Percentiles rank a stretch among this genome's conserved stretches.
phyloP scores from a whole-genome alignment of 2,888 invertebrate species.

The Abrostola tripartita region DNA sequence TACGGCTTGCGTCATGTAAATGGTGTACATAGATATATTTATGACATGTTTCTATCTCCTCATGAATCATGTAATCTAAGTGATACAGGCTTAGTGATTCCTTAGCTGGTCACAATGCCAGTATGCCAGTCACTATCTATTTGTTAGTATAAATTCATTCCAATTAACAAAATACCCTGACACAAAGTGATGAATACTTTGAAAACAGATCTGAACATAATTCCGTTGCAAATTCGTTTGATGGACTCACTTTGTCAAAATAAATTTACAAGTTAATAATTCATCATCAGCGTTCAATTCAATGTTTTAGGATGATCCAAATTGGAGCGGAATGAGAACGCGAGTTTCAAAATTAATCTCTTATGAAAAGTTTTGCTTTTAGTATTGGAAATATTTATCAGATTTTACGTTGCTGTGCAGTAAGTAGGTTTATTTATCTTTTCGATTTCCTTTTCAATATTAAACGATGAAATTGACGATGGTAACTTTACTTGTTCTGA shows the following conservation, averaged over 20 bases:
- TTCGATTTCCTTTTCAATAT: background rate
- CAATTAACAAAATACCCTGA: conserved; percentile 35
- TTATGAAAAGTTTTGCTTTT: conserved; percentile 23
- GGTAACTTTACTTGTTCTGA: too few species aligned
- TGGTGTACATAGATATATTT: too few species aligned
- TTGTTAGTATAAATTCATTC: conserved; percentile 28
- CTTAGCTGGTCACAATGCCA: background rate
- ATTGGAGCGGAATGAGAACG: conserved; percentile 31
- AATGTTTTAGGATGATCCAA: conserved; percentile 45
- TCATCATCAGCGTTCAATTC: conserved; percentile 50
- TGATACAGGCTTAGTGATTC: background rate
- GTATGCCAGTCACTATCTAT: conserved; percentile 16
- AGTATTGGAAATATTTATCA: conserved; percentile 31
- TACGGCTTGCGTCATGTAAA: too few species aligned
- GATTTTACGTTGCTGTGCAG: background rate
- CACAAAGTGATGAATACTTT: conserved; percentile 20
- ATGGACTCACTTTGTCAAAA: conserved; percentile 50
- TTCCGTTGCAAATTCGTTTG: conserved; percentile 34
- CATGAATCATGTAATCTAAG: too few species aligned
- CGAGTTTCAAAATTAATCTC: conserved; percentile 33
- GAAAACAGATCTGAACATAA: conserved; percentile 35
- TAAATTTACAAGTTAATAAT: conserved; percentile 58
- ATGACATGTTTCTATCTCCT: too few species aligned
- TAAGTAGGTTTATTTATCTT: background rate
- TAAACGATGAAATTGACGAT: too few species aligned